A percentile compares a stretch with the other conserved stretches of the same genome.
Evolutionary conservation across 2,888 invertebrate species (phyloP).

Genomic region (Elaeidobius kamerunicus): DNA sequence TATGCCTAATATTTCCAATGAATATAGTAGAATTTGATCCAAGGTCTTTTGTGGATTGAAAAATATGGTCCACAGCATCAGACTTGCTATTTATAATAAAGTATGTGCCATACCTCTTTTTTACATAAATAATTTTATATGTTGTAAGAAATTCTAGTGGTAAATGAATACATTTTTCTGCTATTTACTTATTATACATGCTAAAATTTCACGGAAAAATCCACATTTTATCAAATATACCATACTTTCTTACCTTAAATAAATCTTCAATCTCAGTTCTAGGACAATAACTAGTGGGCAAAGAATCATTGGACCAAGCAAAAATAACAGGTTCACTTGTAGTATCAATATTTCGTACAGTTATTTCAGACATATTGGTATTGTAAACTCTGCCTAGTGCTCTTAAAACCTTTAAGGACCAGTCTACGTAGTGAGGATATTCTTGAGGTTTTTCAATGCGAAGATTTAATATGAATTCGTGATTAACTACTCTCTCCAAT

Average conservation of each 20-base stretch:
- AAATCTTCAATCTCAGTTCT: conserved; percentile 68
- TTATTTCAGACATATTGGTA: conserved; percentile 61
- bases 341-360: conserved; percentile 64
- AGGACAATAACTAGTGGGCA: conserved; percentile 77
- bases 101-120: background rate
- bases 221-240: background rate
- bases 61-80: too few relatives aligned
- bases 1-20: too few relatives aligned
- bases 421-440: conserved; percentile 69
- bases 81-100: background rate
- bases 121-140: conserved; percentile 29
- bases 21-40: too few relatives aligned
- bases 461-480: conserved; percentile 73
- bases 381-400: conserved; percentile 58
- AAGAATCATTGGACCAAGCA: conserved; percentile 83
- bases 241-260: conserved; percentile 55
- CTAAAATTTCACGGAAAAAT: background rate
- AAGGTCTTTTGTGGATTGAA: too few relatives aligned
- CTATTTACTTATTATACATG: background rate
- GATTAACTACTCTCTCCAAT: conserved; percentile 73
- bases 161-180: background rate
- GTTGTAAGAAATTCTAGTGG: background rate
- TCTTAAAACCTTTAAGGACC: conserved; percentile 70
- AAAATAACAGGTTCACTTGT: conserved; percentile 62
- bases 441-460: conserved; percentile 58